These are phyloP conservation scores for Lordiphosa stackelbergi DNA, from an alignment of 1,140 invertebrate genomes.

Conservation along the genomic window DNA sequence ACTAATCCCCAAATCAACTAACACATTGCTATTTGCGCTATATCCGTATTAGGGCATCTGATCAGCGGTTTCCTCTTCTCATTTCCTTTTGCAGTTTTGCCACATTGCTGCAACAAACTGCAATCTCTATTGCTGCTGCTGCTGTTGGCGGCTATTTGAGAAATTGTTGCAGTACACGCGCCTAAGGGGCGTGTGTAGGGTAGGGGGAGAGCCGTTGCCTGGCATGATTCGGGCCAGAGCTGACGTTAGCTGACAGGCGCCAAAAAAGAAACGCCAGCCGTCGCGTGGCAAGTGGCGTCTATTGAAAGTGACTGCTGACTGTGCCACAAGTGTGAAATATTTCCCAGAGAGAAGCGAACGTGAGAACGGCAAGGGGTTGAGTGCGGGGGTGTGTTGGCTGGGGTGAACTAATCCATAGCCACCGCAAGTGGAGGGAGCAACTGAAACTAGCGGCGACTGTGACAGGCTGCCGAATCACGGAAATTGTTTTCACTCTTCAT, in stretches of 20 bases:
- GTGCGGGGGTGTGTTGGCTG: background rate
- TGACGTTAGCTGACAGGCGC: constrained; percentile 41
- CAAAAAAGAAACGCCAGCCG: constrained; percentile 36
- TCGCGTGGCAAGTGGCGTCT: constrained; percentile 27
- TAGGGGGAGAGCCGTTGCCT: too few species aligned
- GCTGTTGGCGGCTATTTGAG: constrained; percentile 34
- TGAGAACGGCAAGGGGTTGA: constrained; percentile 24
- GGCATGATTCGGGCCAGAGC: background rate
- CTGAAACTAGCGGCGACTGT: constrained; percentile 25
- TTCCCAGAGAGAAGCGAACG: constrained; percentile 21
- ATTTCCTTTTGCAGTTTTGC: background rate
- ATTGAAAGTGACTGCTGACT: constrained; percentile 51
- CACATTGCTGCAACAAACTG: constrained; percentile 15
- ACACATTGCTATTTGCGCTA: too few species aligned
- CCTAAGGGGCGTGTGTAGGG: constrained; percentile 7
- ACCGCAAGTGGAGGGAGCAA: constrained; percentile 19
- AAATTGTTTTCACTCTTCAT: constrained; percentile 39
- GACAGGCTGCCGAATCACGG: constrained; percentile 48
- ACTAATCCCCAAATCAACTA: too few species aligned
- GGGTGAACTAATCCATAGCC: constrained; percentile 19
- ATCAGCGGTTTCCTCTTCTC: background rate
- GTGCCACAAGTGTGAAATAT: constrained; percentile 51
- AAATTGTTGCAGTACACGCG: constrained; percentile 35
- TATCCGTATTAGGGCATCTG: background rate
- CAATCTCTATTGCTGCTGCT: constrained; percentile 13